A percentile compares a stretch with the other conserved stretches of the same genome.
phyloP scores from a whole-genome alignment of 1,140 invertebrate species.

The Penaeus japonicus region DNA sequence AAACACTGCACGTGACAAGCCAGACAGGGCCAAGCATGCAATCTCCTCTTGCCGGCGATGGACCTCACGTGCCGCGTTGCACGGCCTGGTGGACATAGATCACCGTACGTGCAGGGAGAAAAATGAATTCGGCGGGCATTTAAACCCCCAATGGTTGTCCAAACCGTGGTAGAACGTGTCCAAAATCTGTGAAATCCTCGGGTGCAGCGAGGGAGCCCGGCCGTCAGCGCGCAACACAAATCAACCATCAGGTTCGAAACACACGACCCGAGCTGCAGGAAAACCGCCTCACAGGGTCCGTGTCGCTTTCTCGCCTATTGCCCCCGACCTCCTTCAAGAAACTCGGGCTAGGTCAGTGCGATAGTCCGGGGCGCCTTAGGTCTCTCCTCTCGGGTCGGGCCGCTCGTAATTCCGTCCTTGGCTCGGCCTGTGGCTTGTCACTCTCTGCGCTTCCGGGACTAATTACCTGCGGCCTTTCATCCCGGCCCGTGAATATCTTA shows the following conservation, averaged over 20 bases:
- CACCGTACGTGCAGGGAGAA: background rate
- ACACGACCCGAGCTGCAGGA: constrained; percentile 6
- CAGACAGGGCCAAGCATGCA: background rate
- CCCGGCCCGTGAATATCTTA: constrained; percentile 55
- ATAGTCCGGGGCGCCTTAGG: constrained; percentile 19
- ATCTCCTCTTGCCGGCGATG: background rate
- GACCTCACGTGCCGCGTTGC: background rate
- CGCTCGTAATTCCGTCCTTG: constrained; percentile 10
- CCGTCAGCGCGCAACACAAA: background rate
- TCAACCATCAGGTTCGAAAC: background rate
- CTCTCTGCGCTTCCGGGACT: constrained; percentile 29
- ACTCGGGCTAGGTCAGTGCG: constrained; percentile 41
- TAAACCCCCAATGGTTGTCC: constrained; percentile 18
- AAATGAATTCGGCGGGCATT: background rate
- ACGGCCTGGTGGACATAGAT: background rate
- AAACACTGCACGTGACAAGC: no score
- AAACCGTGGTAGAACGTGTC: constrained; percentile 34
- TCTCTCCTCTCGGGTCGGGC: background rate
- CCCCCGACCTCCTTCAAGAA: constrained; percentile 35
- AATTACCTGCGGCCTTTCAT: constrained; percentile 55
- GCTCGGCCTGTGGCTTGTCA: constrained; percentile 31
- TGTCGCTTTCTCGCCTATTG: constrained; percentile 41
- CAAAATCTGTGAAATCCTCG: constrained; percentile 47
- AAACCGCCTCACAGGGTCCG: constrained; percentile 36
- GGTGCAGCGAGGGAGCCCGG: background rate